These are phyloP conservation scores for Caiman crocodilus DNA, from an alignment of 2,797 vertebrate genomes.

Conservation along the genomic window DNA sequence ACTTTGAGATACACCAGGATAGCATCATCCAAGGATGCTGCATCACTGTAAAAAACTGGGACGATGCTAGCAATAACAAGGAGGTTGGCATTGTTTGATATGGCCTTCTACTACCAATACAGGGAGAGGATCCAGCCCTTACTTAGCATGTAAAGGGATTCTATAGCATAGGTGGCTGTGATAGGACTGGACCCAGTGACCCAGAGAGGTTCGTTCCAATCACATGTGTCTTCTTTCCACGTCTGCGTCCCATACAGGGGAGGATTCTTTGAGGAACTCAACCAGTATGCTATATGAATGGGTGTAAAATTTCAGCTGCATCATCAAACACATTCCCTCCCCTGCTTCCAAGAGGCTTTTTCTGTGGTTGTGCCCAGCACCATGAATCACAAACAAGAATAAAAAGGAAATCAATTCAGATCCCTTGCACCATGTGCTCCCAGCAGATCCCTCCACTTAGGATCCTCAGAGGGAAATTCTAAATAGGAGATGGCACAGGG, in stretches of 20 bases:
- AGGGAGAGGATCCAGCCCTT: neutral
- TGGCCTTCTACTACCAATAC: neutral
- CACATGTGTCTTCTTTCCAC: too few relatives aligned
- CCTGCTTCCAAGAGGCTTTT: neutral
- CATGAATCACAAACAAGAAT: neutral
- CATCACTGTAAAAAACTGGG: neutral
- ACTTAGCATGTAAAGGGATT: too few relatives aligned
- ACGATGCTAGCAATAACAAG: neutral
- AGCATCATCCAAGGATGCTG: neutral
- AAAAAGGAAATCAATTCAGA: neutral
- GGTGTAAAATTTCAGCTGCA: neutral
- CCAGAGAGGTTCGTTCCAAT: too few relatives aligned
- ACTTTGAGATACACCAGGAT: neutral
- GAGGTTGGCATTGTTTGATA: neutral
- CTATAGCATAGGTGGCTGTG: too few relatives aligned
- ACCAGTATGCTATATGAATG: neutral
- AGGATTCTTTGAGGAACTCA: neutral
- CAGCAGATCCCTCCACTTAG: neutral
- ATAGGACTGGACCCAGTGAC: too few relatives aligned
- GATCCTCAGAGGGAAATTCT: neutral
- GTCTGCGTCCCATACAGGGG: neutral
- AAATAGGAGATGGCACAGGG: neutral
- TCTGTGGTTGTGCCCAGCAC: neutral
- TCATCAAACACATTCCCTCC: neutral
- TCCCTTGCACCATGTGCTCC: neutral